Evolutionary conservation across 2,113 vertebrate species (phyloP).

Genomic region (Ivindomyrus marchei): DNA sequence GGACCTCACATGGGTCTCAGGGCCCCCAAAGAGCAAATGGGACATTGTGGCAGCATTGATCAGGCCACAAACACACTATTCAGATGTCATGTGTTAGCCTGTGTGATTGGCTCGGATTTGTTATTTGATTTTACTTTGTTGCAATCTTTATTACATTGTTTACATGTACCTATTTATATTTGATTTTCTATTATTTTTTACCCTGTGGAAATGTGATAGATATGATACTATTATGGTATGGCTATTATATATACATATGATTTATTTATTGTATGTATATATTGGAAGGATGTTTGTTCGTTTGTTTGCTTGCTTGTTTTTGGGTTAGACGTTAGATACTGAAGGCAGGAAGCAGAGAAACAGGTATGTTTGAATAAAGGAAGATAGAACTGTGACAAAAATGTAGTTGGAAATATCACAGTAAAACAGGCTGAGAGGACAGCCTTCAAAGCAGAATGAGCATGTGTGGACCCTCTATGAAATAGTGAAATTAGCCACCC

Average conservation of each 20-base stretch:
- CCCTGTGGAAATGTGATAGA: conserved; percentile 37
- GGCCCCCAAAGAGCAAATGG: neutral
- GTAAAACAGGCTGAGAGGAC: conserved; percentile 14
- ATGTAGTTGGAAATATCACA: conserved; percentile 11
- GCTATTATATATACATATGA: conserved; percentile 22
- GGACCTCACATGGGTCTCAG: neutral
- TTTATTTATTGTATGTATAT: conserved; percentile 32
- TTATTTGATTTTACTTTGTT: conserved; percentile 19
- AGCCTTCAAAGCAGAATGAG: neutral
- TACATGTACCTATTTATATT: conserved; percentile 36
- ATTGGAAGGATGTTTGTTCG: conserved; percentile 12
- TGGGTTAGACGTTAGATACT: neutral
- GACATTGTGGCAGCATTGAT: neutral
- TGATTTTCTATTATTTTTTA: conserved; percentile 35
- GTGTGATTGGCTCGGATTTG: neutral
- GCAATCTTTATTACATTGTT: conserved; percentile 32
- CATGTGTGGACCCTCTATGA: neutral
- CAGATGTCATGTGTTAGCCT: neutral
- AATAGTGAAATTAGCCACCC: neutral
- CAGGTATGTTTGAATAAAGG: neutral
- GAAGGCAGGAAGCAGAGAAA: neutral
- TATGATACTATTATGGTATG: conserved; percentile 21
- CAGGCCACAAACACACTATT: neutral
- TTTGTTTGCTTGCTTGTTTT: neutral
- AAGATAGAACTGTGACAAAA: neutral